These are phyloP conservation scores for Eolophus roseicapilla DNA, from an alignment of 2,113 vertebrate genomes.

Conservation along the genomic window DNA sequence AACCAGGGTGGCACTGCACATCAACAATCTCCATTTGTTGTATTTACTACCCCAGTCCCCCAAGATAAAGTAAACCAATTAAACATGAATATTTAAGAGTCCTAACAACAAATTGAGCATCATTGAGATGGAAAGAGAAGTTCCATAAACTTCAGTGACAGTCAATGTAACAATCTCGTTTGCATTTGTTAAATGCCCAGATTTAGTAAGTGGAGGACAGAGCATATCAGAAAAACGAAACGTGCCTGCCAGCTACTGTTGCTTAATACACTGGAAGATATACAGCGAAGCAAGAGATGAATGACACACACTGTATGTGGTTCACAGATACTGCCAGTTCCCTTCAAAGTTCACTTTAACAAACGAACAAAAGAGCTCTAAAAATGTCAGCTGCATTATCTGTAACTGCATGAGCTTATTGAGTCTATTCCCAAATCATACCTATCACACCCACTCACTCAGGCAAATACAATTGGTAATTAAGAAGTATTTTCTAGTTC, in stretches of 20 bases:
- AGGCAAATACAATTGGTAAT: background rate
- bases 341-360: background rate
- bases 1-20: background rate
- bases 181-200: background rate
- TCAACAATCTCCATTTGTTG: background rate
- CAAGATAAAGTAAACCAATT: background rate
- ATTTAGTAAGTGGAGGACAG: background rate
- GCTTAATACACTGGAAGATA: background rate
- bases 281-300: background rate
- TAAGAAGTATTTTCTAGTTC: background rate
- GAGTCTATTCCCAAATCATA: background rate
- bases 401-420: background rate
- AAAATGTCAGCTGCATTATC: background rate
- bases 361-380: background rate
- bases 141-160: background rate
- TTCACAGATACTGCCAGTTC: background rate
- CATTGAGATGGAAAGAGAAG: background rate
- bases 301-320: background rate
- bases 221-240: background rate
- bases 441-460: background rate
- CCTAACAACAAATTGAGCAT: background rate
- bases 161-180: background rate
- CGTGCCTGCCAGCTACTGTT: background rate
- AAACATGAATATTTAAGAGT: background rate
- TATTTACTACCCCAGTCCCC: background rate